phyloP scores from a whole-genome alignment of 2,113 vertebrate species.

The Cheilinus undulatus region DNA sequence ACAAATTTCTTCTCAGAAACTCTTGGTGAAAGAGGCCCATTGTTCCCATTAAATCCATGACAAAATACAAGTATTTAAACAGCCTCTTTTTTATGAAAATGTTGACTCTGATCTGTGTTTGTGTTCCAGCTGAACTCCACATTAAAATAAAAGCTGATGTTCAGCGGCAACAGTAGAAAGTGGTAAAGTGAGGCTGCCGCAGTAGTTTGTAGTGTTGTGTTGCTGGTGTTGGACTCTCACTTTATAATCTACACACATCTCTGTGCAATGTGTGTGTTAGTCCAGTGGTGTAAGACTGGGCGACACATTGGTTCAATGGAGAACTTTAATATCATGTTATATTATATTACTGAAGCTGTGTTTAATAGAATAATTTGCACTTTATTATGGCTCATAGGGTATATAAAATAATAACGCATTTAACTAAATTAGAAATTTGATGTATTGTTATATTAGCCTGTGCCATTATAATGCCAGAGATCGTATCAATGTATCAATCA shows the following conservation, averaged over 20 bases:
- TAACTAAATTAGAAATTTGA: conserved; percentile 27
- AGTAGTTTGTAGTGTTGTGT: conserved; percentile 3
- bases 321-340: conserved; percentile 9
- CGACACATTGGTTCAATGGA: not conserved
- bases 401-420: conserved; percentile 26
- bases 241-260: conserved; percentile 2
- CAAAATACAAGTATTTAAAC: too few species aligned
- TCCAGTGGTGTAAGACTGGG: not conserved
- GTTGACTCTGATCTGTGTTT: too few species aligned
- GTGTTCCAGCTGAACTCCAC: not conserved
- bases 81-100: too few species aligned
- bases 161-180: not conserved
- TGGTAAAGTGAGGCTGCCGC: not conserved
- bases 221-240: conserved; percentile 12
- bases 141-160: not conserved
- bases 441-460: conserved; percentile 16
- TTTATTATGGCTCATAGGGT: not conserved
- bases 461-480: conserved; percentile 22
- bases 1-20: too few species aligned
- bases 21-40: too few species aligned
- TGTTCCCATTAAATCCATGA: too few species aligned
- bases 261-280: conserved; percentile 12
- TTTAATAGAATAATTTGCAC: conserved; percentile 5
- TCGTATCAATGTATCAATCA: conserved; percentile 36
- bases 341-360: conserved; percentile 6